A percentile compares a stretch with the other conserved stretches of the same genome.
Conservation (phyloP, 2,888 invertebrate species). For the Troglohyphantes excavatus region DNA sequence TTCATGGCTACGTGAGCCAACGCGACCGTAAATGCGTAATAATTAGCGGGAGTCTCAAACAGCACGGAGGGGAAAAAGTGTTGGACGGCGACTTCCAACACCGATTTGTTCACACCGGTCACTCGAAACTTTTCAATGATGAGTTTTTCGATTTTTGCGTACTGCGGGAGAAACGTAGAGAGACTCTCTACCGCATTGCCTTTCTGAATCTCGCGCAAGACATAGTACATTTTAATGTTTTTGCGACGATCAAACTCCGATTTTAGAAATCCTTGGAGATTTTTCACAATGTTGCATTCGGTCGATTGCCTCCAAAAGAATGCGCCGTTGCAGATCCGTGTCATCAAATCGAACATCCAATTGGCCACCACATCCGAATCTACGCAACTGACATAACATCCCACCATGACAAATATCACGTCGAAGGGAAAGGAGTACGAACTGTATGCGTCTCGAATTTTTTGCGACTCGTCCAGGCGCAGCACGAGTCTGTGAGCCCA, state of each 20-base stretch:
- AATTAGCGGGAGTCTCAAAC: background rate
- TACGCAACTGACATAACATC: background rate
- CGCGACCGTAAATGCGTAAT: background rate
- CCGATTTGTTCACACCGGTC: background rate
- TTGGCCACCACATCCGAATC: background rate
- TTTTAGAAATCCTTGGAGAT: background rate
- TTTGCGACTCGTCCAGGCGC: background rate
- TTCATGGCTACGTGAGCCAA: background rate
- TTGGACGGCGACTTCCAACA: background rate
- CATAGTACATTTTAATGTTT: background rate
- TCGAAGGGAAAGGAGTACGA: background rate
- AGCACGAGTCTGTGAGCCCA: background rate
- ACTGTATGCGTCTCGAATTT: background rate
- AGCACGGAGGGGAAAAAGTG: slow-evolving; percentile 1
- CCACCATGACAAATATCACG: slow-evolving; percentile 2
- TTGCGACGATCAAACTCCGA: background rate
- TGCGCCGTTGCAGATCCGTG: background rate
- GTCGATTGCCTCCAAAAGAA: slow-evolving; percentile 7
- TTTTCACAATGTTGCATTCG: background rate
- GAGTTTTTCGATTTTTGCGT: background rate
- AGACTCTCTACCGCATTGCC: background rate
- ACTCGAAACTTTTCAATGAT: background rate
- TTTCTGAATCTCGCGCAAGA: background rate
- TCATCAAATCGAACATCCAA: background rate
- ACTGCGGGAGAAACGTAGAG: background rate